Base-by-base conservation (phyloP, 1,140 invertebrate genomes). In the Drosophila pallidifrons region DNA sequence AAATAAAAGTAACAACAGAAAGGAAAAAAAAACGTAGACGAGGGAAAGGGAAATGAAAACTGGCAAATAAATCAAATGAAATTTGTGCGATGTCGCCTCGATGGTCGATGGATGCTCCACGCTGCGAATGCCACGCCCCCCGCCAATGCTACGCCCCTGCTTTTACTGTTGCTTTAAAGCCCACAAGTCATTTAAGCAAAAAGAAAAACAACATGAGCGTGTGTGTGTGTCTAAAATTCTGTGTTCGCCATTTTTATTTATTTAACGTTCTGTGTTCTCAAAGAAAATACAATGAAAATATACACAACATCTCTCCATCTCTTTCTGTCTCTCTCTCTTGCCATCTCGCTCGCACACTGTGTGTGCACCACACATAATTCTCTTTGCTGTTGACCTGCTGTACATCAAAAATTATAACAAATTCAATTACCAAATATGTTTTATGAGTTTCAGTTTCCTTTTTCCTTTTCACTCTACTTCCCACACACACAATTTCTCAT, bases 61-160 rank as follows among this genome's bases (percentile, higher is more conserved):
- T 82, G 83, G 79, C 83, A 86, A 86, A 86, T 88, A 86, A 86
- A 86, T 86, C 82, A 86, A 86, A 88, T 88, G 72, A 88, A 88
- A 88, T 86, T 86, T 86, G 76, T 77, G 83, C 77, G 83, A 86
- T 25, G 60, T 51, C 82, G 70, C 71, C 66, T 82, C 65, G 43
- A 38, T 35, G 28, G 28, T n/a, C 47, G 46, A 20, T 15, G 20
- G 20, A 25, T 25, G 20, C 46, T n/a, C 1, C 49, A 13, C 2
- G 7, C 20, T 25, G 20, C 20, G 20, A 3, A 25, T 25, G 20
- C 8, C 35, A 6, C 49, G 7, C 55, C n/a, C 32, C 41, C 6
- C 3, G 11, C 16, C 54, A 1, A 45, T 1, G 1, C 13, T 38
- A 5, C 13, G 32, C 2, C 13, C 2, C 20, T 5, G n/a, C 16